A percentile compares a stretch with the other conserved stretches of the same genome.
Evolutionary conservation across 2,888 invertebrate genomes (phyloP).

Genomic region (Caenorhabditis wallacei): DNA sequence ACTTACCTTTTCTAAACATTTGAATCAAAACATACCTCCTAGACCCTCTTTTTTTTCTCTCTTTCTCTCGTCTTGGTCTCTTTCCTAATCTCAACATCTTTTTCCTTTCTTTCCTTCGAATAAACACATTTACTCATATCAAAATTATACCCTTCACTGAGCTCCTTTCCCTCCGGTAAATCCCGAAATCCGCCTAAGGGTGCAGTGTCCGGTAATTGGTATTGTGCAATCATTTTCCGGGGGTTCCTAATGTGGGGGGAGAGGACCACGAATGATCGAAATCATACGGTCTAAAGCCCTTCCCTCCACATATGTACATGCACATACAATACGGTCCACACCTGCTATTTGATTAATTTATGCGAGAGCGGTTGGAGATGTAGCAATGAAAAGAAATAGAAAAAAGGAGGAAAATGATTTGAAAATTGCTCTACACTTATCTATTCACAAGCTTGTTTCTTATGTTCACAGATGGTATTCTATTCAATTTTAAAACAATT

Average conservation of each 20-base stretch:
- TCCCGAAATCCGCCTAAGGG: conserved; percentile 46
- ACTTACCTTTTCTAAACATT: conserved; percentile 7
- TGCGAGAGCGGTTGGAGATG: conserved; percentile 35
- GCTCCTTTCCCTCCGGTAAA: conserved; percentile 43
- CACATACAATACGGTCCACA: conserved; percentile 57
- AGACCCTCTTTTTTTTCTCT: neutral
- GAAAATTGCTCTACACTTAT: conserved; percentile 45
- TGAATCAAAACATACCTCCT: conserved; percentile 18
- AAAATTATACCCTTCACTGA: conserved; percentile 55
- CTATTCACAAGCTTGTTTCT: conserved; percentile 40
- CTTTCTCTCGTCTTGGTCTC: neutral
- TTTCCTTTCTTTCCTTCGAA: neutral
- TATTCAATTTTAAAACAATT: neutral
- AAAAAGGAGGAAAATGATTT: conserved; percentile 15
- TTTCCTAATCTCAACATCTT: neutral
- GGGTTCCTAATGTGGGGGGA: conserved; percentile 28
- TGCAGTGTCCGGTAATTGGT: conserved; percentile 43
- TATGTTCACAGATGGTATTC: conserved; percentile 49
- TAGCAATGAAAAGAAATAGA: conserved; percentile 36
- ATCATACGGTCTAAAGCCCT: conserved; percentile 40
- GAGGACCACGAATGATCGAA: neutral
- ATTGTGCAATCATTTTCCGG: conserved; percentile 42
- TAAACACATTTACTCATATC: conserved; percentile 17
- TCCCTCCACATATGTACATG: conserved; percentile 21
- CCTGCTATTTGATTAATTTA: conserved; percentile 63